These are phyloP conservation scores for Dicranocentrus wangi DNA, from an alignment of 2,888 invertebrate species.

Conservation along the genomic window DNA sequence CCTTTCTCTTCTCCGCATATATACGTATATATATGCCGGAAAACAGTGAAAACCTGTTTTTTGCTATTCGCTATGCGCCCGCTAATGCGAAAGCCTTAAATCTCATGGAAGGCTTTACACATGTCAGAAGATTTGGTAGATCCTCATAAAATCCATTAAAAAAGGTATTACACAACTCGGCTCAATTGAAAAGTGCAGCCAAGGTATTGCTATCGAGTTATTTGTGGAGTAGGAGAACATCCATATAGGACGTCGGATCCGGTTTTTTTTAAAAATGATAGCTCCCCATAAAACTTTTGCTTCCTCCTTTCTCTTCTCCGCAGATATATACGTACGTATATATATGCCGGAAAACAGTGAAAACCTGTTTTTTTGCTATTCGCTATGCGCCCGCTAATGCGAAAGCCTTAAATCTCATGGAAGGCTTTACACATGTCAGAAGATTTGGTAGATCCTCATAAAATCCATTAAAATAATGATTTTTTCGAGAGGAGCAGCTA, in stretches of 20 bases:
- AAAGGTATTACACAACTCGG: too few relatives aligned
- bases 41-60: constrained; percentile 30
- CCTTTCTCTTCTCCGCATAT: neutral
- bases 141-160: constrained; percentile 65
- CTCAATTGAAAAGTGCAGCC: too few relatives aligned
- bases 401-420: constrained; percentile 47
- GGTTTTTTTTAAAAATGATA: constrained; percentile 25
- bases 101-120: constrained; percentile 48
- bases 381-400: constrained; percentile 16
- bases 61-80: constrained; percentile 11
- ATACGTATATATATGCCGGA: neutral
- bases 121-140: constrained; percentile 47
- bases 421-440: constrained; percentile 50
- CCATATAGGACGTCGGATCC: too few relatives aligned
- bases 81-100: constrained; percentile 41
- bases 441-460: constrained; percentile 49
- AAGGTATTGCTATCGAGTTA: too few relatives aligned
- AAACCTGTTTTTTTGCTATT: constrained; percentile 27
- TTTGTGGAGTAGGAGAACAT: too few relatives aligned
- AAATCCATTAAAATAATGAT: constrained; percentile 68
- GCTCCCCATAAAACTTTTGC: neutral
- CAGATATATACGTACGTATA: neutral
- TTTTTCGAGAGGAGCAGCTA: constrained; percentile 63
- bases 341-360: constrained; percentile 3
- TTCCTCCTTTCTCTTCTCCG: neutral